A percentile compares a stretch with the other conserved stretches of the same genome.
phyloP scores from a whole-genome alignment of 2,113 vertebrate species.

The Chelonoidis abingdonii region DNA sequence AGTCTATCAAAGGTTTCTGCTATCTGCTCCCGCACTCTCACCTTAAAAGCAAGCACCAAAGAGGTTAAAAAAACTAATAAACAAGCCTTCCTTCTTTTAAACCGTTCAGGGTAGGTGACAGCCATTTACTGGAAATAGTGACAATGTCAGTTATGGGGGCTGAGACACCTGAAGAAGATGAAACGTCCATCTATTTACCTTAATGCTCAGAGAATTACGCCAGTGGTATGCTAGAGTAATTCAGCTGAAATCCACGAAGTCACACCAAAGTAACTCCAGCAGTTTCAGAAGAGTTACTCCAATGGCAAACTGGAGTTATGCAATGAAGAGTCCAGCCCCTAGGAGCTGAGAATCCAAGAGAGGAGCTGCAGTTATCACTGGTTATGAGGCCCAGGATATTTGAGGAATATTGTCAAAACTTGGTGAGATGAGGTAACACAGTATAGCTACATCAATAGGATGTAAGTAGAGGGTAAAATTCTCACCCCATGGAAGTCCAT shows the following conservation, averaged over 20 bases:
- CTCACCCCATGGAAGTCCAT: background rate
- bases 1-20: conserved; percentile 37
- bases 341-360: background rate
- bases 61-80: background rate
- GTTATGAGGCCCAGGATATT: background rate
- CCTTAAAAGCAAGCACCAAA: background rate
- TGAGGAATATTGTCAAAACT: background rate
- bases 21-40: background rate
- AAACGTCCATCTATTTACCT: background rate
- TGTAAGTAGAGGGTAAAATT: background rate
- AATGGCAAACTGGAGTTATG: background rate
- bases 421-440: background rate
- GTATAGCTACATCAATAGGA: too few relatives aligned
- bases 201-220: background rate
- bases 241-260: background rate
- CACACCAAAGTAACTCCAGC: background rate
- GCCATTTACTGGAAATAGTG: background rate
- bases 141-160: background rate
- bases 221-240: background rate
- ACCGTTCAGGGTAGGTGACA: background rate
- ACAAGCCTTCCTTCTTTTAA: background rate
- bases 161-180: background rate
- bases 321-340: background rate
- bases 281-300: background rate
- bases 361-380: background rate